Evolutionary conservation across 2,113 vertebrate species (phyloP), one percentile per base, ranked within the genome.

Genomic region (Syngnathus typhle): DNA sequence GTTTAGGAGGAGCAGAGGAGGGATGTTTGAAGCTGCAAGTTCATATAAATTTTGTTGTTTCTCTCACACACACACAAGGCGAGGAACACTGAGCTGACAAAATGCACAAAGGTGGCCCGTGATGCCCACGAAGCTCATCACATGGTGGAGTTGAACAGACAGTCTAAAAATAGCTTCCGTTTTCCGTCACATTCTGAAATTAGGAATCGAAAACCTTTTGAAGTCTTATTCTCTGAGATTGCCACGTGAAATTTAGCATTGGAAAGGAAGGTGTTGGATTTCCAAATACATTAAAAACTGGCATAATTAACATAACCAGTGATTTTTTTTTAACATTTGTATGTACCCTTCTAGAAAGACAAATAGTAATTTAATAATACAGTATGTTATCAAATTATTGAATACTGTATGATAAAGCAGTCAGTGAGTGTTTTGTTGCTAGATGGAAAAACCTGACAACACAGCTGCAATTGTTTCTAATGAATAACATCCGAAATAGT

Each of bases 1-100:
- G 11, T 64, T 49, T n/a, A 39, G 1, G 46, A 27, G 27, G 58
- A 32, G 23, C 19, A 44, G 21, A 49, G 21, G 12, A 60, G 60
- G 8, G 19, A 52, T 36, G 7, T 41, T 12, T 41, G 46, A 43
- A 61, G 23, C 16, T 36, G 13, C 46, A 56, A 13, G 49, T 74
- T 46, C 21, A 58, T 66, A 71, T 70, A 38, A 76, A 60, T 67
- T 68, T 66, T 68, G 49, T 59, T 23, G 49, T 52, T n/a, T 51
- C 7, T n/a, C 7, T 41, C 60, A 38, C 51, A 65, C 41, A 52
- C 69, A n/a, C 46, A 39, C 60, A 44, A 32, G 27, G 27, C 3
- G 27, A 55, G 21, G 21, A 55, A 55, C 52, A 27, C 21, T 27
- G 52, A 55, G 52, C 4, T 11, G 52, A 55, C 27, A 23, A 58